Conservation (phyloP, 2,797 vertebrate species). For the Malacoctenus gilli region DNA sequence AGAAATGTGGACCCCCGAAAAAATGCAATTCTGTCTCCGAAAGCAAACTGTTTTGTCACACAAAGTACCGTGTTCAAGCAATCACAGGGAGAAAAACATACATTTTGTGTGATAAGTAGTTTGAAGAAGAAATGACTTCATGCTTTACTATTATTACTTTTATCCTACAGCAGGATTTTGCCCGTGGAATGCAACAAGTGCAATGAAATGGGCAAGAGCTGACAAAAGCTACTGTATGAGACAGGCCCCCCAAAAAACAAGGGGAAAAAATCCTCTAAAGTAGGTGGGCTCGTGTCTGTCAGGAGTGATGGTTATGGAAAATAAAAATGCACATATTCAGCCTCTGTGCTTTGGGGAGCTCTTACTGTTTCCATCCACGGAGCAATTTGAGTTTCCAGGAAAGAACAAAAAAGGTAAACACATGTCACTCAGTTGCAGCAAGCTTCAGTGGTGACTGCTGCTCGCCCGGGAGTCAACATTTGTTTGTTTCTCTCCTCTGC, state of each 20-base stretch:
- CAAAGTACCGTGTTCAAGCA: no score
- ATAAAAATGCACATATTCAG: conserved; percentile 76
- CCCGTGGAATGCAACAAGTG: no score
- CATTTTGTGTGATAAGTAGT: no score
- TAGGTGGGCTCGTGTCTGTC: conserved; percentile 56
- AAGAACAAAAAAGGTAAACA: conserved; percentile 66
- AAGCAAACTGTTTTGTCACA: no score
- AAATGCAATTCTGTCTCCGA: no score
- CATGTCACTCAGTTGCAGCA: conserved; percentile 62
- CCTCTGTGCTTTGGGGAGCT: conserved; percentile 58
- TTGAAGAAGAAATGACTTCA: no score
- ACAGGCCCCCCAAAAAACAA: neutral
- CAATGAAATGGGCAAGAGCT: conserved; percentile 22
- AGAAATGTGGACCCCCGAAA: no score
- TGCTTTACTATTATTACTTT: no score
- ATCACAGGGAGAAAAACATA: no score
- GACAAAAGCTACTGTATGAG: conserved; percentile 35
- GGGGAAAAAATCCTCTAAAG: conserved; percentile 12
- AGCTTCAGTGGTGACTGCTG: conserved; percentile 55
- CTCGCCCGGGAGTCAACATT: conserved; percentile 34
- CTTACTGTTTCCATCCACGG: conserved; percentile 57
- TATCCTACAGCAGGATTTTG: no score
- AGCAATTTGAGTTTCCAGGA: conserved; percentile 66
- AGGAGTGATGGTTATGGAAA: conserved; percentile 53
- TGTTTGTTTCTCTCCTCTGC: conserved; percentile 32